Conservation (phyloP, 2,888 invertebrate species). For the Didymodactylos carnosus region DNA sequence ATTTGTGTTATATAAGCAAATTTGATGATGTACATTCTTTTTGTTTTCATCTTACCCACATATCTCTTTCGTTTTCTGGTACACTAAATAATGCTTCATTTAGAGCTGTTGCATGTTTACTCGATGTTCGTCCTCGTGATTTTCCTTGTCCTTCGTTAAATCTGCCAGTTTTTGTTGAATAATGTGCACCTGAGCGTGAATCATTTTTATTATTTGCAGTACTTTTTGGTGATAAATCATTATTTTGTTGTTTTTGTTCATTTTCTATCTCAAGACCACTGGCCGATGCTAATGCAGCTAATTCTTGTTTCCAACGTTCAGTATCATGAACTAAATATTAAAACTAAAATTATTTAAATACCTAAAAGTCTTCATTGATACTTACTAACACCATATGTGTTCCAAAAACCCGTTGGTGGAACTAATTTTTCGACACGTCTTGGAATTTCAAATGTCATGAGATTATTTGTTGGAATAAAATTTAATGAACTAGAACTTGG, state of each 20-base stretch:
- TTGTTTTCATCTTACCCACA: slow-evolving; percentile 4
- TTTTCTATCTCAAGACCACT: slow-evolving; percentile 3
- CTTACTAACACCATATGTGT: slow-evolving; percentile 9
- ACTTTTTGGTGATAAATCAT: slow-evolving; percentile 1
- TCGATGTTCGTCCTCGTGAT: neutral
- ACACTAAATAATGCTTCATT: neutral
- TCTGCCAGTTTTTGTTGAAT: neutral
- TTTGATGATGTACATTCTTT: neutral
- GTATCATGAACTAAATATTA: slow-evolving; percentile 5
- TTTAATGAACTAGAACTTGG: neutral
- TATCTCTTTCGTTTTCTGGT: slow-evolving; percentile 6
- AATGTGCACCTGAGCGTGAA: slow-evolving; percentile 3
- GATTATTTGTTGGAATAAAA: neutral
- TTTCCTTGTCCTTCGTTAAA: neutral
- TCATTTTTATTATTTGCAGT: neutral
- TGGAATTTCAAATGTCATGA: neutral
- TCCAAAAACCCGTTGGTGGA: slow-evolving; percentile 4
- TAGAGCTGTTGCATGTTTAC: neutral
- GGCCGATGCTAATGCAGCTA: slow-evolving; percentile 4
- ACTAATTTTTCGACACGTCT: slow-evolving; percentile 7
- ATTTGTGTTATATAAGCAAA: neutral
- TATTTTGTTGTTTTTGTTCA: neutral
- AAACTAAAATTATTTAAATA: neutral
- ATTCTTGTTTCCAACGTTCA: slow-evolving; percentile 6
- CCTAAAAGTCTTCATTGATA: too few species aligned